Evolutionary conservation across 2,888 invertebrate species (phyloP), one percentile per base, ranked within the genome.

Genomic region (Hermaeophaga mercurialis): DNA sequence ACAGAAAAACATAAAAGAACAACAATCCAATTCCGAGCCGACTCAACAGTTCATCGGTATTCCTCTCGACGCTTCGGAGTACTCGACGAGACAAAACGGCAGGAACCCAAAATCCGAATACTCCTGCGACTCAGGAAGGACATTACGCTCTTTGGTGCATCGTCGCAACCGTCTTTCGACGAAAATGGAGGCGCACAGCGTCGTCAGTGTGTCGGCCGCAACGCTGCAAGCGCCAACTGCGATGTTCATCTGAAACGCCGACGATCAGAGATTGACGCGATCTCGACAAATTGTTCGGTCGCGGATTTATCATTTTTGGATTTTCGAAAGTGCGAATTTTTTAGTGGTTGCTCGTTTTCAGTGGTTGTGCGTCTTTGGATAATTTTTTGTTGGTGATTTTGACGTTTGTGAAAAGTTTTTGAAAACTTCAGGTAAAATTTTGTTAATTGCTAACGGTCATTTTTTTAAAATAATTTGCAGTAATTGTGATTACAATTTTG

Each of bases 111-210:
- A 5, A 34, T 14, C 34, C 31, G 17, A 19, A 38, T 22, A 19
- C 17, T 33, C 12, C 46, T 24, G 24, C 43, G 26, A 44, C 7
- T 36, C 15, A 15, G 17, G 36, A 36, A 17, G 36, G 36, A 2
- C 36, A n/a, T 17, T n/a, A 5, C 14, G 33, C 33, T 33, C 33
- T 7, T 33, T 39, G 22, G 3, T n/a, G n/a, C 22, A 41, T 2
- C 11, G 24, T 14, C 34, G 17, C 33, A 43, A 18, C 22, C 34
- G 24, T 26, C 50, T 43, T n/a, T 15, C 11, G 44, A 43, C 26
- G 44, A 44, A 34, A 44, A 44, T 52, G 43, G 52, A 52, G 52
- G 43, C 52, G 52, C 34, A 11, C n/a, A 43, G 34, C 52, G 33
- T 41, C 52, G 43, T 43, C 34, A 34, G 34, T 33, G 43, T 43